Conservation (phyloP, 2,888 invertebrate species). For the Parnassius apollo region DNA sequence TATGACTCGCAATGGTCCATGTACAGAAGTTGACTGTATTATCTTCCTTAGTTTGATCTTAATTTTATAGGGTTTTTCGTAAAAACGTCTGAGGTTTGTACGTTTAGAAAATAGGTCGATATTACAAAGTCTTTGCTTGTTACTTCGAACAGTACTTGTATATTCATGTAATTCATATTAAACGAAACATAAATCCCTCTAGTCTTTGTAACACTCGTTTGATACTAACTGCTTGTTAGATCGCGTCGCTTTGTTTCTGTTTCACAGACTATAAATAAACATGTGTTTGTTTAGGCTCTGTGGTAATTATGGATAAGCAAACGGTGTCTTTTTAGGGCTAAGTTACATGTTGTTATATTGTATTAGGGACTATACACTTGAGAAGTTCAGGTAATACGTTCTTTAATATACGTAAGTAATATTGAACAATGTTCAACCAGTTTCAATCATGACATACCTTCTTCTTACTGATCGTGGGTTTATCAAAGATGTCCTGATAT, state of each 20-base stretch:
- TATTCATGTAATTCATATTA: constrained; percentile 11
- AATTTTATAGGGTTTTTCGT: too few species aligned
- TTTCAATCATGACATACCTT: too few species aligned
- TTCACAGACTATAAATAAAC: constrained; percentile 26
- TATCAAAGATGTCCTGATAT: too few species aligned
- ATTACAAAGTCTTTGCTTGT: not conserved
- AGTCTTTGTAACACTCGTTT: constrained; percentile 30
- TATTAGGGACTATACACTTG: not conserved
- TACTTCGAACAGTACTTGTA: not conserved
- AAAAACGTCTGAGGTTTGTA: too few species aligned
- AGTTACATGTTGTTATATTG: constrained; percentile 14
- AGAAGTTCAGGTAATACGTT: too few species aligned
- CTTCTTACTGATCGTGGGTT: too few species aligned
- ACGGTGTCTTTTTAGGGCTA: constrained; percentile 27
- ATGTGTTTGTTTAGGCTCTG: constrained; percentile 40
- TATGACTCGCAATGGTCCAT: too few species aligned
- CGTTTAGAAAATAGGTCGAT: not conserved
- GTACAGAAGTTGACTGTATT: too few species aligned
- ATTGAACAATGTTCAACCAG: too few species aligned
- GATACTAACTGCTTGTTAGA: constrained; percentile 24
- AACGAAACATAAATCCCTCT: constrained; percentile 22
- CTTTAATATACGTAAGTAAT: too few species aligned
- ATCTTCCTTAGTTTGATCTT: too few species aligned
- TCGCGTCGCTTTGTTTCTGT: constrained; percentile 31
- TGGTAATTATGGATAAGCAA: constrained; percentile 42